Conservation (phyloP, 2,888 invertebrate species). For the Xestia rhomboidea region DNA sequence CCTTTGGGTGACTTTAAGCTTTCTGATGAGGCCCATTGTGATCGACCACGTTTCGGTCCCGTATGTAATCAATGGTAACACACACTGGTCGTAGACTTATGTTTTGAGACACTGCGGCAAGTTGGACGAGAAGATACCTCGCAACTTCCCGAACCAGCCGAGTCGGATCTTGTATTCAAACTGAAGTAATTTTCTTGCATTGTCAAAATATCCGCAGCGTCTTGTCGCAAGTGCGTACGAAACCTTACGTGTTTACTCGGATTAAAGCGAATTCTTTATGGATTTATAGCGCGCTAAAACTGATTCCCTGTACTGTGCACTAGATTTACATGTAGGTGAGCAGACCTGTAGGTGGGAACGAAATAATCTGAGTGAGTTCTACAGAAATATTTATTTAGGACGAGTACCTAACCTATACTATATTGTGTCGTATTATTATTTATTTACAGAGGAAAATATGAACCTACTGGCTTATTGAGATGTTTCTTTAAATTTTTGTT, state of each 20-base stretch:
- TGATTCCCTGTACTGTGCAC: constrained; percentile 60
- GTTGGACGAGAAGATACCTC: too few species aligned
- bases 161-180: not conserved
- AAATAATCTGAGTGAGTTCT: constrained; percentile 28
- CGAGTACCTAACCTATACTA: too few species aligned
- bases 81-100: too few species aligned
- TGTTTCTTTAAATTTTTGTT: not conserved
- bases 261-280: constrained; percentile 66
- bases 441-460: not conserved
- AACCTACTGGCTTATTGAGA: not conserved
- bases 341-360: constrained; percentile 36
- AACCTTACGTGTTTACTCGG: constrained; percentile 62
- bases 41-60: too few species aligned
- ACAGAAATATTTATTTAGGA: constrained; percentile 19
- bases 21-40: too few species aligned
- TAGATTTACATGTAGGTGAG: constrained; percentile 42
- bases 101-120: too few species aligned
- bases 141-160: too few species aligned
- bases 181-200: not conserved
- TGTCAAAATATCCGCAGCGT: not conserved
- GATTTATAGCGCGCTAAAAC: constrained; percentile 66
- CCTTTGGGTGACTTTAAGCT: too few species aligned
- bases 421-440: not conserved
- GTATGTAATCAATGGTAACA: too few species aligned
- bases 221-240: constrained; percentile 21